A percentile compares a stretch with the other conserved stretches of the same genome.
phyloP scores from a whole-genome alignment of 1,140 invertebrate genomes.

The Zophobas atratus region DNA sequence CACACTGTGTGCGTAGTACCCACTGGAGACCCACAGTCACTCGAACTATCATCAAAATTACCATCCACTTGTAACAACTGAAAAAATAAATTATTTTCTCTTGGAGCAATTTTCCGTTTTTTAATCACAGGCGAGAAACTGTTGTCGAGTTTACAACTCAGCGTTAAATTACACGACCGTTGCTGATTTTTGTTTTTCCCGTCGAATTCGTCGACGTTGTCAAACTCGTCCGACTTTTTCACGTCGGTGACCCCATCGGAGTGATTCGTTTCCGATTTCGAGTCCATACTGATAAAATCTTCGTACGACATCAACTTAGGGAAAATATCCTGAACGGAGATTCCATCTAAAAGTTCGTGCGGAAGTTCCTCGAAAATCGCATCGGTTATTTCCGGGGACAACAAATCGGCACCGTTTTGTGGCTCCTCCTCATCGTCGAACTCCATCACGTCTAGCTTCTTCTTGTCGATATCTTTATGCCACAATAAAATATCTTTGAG shows the following conservation, averaged over 20 bases:
- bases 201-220: conserved; percentile 70
- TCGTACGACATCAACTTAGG: conserved; percentile 75
- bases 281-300: conserved; percentile 62
- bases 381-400: conserved; percentile 86
- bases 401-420: conserved; percentile 81
- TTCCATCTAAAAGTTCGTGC: conserved; percentile 84
- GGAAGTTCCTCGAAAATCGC: conserved; percentile 88
- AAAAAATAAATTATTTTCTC: conserved; percentile 75
- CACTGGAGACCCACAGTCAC: conserved; percentile 68
- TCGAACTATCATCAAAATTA: conserved; percentile 76
- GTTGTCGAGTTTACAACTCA: conserved; percentile 78
- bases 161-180: conserved; percentile 78
- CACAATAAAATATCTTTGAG: conserved; percentile 76
- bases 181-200: conserved; percentile 73
- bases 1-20: conserved; percentile 67
- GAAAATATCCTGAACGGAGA: conserved; percentile 86
- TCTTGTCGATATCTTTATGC: conserved; percentile 70
- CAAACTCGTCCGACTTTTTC: conserved; percentile 64
- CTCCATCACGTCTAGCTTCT: conserved; percentile 69
- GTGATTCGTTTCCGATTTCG: conserved; percentile 57
- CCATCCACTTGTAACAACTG: conserved; percentile 81
- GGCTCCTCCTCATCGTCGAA: conserved; percentile 80
- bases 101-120: conserved; percentile 74
- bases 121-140: conserved; percentile 76
- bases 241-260: conserved; percentile 51